These are phyloP conservation scores for Salarias fasciatus DNA, from an alignment of 2,797 vertebrate genomes.

Conservation along the genomic window DNA sequence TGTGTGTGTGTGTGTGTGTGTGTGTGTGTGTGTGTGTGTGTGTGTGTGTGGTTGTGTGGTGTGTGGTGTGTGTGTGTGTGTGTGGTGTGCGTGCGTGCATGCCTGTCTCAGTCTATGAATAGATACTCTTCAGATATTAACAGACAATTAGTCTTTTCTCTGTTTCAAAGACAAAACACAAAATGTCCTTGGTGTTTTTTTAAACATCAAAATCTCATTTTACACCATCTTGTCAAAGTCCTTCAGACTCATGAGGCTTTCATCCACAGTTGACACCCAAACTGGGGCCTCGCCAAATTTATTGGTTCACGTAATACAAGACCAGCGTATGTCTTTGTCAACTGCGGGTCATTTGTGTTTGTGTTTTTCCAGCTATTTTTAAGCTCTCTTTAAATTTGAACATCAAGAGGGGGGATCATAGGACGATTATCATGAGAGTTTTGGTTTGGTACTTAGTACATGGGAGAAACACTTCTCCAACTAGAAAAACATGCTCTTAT, in stretches of 20 bases:
- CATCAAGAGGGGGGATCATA: slow-evolving; percentile 57
- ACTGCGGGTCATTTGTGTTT: slow-evolving; percentile 49
- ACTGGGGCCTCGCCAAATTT: slow-evolving; percentile 47
- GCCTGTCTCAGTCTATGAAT: slow-evolving; percentile 62
- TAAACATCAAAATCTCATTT: slow-evolving; percentile 69
- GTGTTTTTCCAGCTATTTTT: slow-evolving; percentile 63
- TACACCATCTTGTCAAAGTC: slow-evolving; percentile 64
- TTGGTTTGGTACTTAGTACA: background rate
- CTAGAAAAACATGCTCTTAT: no score
- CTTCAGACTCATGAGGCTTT: slow-evolving; percentile 60
- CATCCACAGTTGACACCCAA: slow-evolving; percentile 47
- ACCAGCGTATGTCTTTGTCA: slow-evolving; percentile 29
- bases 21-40: slow-evolving; percentile 23
- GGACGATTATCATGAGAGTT: slow-evolving; percentile 48
- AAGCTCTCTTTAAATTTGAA: slow-evolving; percentile 59
- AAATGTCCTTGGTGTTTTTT: slow-evolving; percentile 66
- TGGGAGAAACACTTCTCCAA: no score
- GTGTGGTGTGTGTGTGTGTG: slow-evolving; percentile 23
- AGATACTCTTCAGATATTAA: slow-evolving; percentile 70
- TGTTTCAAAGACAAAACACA: slow-evolving; percentile 66
- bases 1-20: slow-evolving; percentile 30
- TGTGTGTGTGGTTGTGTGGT: slow-evolving; percentile 33
- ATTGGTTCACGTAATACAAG: slow-evolving; percentile 51
- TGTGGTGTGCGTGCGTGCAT: slow-evolving; percentile 17
- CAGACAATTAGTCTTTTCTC: slow-evolving; percentile 71